Evolutionary conservation across 2,113 vertebrate species (phyloP), one percentile per base, ranked within the genome.

Genomic region (Galbula dea): DNA sequence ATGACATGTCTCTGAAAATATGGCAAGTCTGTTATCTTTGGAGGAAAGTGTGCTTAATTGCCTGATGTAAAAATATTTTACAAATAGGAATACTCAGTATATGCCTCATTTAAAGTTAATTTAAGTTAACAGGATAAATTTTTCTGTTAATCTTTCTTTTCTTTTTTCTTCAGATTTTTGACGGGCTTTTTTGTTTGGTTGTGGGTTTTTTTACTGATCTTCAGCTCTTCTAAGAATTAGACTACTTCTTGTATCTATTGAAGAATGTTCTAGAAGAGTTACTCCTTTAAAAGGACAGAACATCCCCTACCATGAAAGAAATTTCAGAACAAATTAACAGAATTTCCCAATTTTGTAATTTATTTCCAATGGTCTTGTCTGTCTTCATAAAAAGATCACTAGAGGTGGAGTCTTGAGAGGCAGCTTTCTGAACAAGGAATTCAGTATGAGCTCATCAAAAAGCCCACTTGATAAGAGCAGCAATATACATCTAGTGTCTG

Each of bases 391-490:
- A 86, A 86, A 86, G 27, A 68, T 36, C 45, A 32, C 15, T 77
- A 49, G 34, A 89, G 65, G 18, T 12, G 58, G 88, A 77, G 55
- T 62, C 46, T 61, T 39, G 22, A 63, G 80, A 72, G 20, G 17
- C 24, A 66, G 21, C 14, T 57, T 27, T 52, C 27, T 17, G 67
- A 52, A 34, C 7, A 57, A 86, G 43, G 30, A 80, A 81, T 54
- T 81, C 69, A 65, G 16, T 12, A 32, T 26, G 34, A 83, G 39
- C 74, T 90, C 18, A 51, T 85, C 96, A 82, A 52, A 96, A 90
- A 80, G 52, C 20, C 74, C 29, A 77, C 88, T 95, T 93, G 90
- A 93, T 95, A 88, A 95, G 3, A 79, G 48, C 45, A 55, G 2
- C 6, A 17, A 59, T 65, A n/a, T n/a, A 48, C 57, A 85, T 88